Conservation (phyloP, 2,888 invertebrate genomes). For the Perdita meconis region DNA sequence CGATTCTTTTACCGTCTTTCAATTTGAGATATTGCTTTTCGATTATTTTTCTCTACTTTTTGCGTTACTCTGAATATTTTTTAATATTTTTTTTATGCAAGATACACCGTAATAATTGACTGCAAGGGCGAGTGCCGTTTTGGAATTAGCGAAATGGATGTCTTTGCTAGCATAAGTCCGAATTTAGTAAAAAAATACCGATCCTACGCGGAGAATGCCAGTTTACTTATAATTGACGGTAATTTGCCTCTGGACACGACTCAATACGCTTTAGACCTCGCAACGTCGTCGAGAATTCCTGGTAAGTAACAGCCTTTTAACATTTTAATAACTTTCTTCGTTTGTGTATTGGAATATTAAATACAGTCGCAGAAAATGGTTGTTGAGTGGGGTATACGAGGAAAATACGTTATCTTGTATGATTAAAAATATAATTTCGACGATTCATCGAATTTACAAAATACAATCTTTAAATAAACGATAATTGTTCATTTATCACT, state of each 20-base stretch:
- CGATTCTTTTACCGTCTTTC: no score
- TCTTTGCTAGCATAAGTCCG: slow-evolving; percentile 89
- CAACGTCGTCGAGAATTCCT: slow-evolving; percentile 87
- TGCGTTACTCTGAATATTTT: no score
- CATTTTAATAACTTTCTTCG: background rate
- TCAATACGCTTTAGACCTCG: slow-evolving; percentile 87
- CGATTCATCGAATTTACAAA: background rate
- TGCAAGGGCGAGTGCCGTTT: slow-evolving; percentile 91
- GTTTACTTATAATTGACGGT: slow-evolving; percentile 93
- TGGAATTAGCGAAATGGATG: slow-evolving; percentile 93
- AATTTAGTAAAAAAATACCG: slow-evolving; percentile 87
- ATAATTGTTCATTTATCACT: slow-evolving; percentile 6
- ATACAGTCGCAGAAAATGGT: no score
- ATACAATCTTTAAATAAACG: background rate
- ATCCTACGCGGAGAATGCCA: slow-evolving; percentile 87
- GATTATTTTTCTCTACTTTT: no score
- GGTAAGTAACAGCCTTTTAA: slow-evolving; percentile 85
- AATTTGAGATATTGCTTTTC: no score
- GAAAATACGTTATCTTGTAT: slow-evolving; percentile 5
- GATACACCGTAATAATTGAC: slow-evolving; percentile 91
- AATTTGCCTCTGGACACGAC: slow-evolving; percentile 91
- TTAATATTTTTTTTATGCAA: slow-evolving; percentile 79
- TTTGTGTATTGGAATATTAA: slow-evolving; percentile 24
- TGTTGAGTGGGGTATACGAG: no score
- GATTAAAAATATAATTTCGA: background rate